A percentile compares a stretch with the other conserved stretches of the same genome.
Evolutionary conservation across 1,140 invertebrate species (phyloP).

Genomic region (Drosophila punjabiensis): DNA sequence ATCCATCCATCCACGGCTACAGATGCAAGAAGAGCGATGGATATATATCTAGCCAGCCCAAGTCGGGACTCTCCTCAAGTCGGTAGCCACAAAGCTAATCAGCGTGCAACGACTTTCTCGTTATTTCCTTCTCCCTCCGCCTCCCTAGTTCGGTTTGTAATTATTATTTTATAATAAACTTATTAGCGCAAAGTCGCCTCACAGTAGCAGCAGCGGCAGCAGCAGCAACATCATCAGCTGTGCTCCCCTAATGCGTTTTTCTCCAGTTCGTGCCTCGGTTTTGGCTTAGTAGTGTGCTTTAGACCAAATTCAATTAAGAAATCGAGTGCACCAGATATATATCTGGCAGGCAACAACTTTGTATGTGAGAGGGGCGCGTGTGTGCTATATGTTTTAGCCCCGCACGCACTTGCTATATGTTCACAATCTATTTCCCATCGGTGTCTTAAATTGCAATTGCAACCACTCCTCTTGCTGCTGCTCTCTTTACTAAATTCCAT

Average conservation of each 20-base stretch:
- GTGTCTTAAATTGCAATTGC: slow-evolving; percentile 46
- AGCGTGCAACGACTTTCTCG: slow-evolving; percentile 82
- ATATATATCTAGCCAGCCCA: slow-evolving; percentile 11
- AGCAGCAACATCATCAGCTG: slow-evolving; percentile 8
- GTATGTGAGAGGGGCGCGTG: slow-evolving; percentile 24
- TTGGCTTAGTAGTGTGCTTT: slow-evolving; percentile 42
- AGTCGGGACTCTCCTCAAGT: slow-evolving; percentile 16
- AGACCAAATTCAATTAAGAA: slow-evolving; percentile 78
- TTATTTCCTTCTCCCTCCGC: slow-evolving; percentile 49
- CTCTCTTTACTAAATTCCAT: slow-evolving; percentile 24
- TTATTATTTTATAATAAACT: slow-evolving; percentile 83
- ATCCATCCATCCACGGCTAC: slow-evolving; percentile 39
- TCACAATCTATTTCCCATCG: slow-evolving; percentile 81
- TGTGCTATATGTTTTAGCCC: slow-evolving; percentile 36
- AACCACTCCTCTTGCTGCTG: slow-evolving; percentile 6
- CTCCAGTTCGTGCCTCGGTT: slow-evolving; percentile 34
- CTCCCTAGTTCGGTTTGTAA: slow-evolving; percentile 54
- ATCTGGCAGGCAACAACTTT: slow-evolving; percentile 4
- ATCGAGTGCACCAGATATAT: slow-evolving; percentile 46
- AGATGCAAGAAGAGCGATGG: slow-evolving; percentile 4
- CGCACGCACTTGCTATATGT: slow-evolving; percentile 63
- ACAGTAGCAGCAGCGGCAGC: neutral
- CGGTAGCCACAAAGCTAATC: slow-evolving; percentile 75
- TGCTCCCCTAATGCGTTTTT: slow-evolving; percentile 52
- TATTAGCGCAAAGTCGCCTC: slow-evolving; percentile 61